Base-by-base conservation (phyloP, 2,113 vertebrate genomes). In the Rhabdomys dilectus region DNA sequence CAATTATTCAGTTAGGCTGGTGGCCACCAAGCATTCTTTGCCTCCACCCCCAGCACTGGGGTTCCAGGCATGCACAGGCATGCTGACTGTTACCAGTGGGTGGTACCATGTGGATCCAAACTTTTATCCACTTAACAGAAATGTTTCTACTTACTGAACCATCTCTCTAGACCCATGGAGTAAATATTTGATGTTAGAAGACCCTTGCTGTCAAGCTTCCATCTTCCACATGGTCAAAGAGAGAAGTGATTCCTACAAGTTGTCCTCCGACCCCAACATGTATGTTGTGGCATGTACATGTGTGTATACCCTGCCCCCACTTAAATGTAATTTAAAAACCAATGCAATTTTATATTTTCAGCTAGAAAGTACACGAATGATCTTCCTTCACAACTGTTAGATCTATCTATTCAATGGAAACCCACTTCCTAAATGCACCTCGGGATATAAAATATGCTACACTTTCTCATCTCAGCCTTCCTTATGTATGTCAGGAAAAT, bases 351-450 rank as follows among this genome's bases (percentile, higher is more conserved):
- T 80, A 72, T 34, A 34, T 56, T 91, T 94, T 94, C 91, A 82
- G n/a, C 9, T 53, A 86, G 34, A 24, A 92, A n/a, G 29, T 89
- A 93, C 91, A 95, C 48, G 51, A 91, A 90, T 26, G 15, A 53
- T 82, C 24, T 91, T 88, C 56, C 56, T 72, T 96, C 9, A 77
- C 21, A 92, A 89, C 17, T 36, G 34, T 16, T 68, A 75, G 62
- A 96, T 42, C 19, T 48, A 91, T 56, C 76, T n/a, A 93, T 42
- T 96, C 42, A 91, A 75, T 94, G 12, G 88, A 70, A 93, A 95
- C 73, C 60, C 21, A 92, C 22, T 73, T 76, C 7, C n/a, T 36
- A 45, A 75, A 24, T 34, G 19, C 62, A 66, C 21, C 36, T 64
- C 19, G 36, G 31, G 75, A 93, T 85, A 92, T 31, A 93, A 39